Evolutionary conservation across 1,140 invertebrate genomes (phyloP), one percentile per base, ranked within the genome.

Genomic region (Drosophila repletoides): DNA sequence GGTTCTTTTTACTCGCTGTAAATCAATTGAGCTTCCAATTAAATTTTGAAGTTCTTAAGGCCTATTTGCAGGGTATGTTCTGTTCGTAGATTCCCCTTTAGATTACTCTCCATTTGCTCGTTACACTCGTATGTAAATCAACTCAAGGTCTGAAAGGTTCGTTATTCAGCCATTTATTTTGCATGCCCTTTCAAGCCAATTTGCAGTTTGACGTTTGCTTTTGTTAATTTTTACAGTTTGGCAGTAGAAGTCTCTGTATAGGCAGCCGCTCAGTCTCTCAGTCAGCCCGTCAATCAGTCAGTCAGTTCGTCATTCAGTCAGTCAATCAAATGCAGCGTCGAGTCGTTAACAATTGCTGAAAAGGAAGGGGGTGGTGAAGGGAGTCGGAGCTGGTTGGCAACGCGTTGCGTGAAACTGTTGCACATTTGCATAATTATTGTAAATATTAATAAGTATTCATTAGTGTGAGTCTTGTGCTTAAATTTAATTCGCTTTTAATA

Each of bases 391-490:
- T 66, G 43, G 46, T 26, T 61, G 29, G 49, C 51, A 49, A 64
- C 49, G 46, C 53, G 52, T 67, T 67, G 59, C 67, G 31, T 60
- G 68, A 80, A 86, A 72, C 59, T 46, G 71, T 65, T 76, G 71
- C 67, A 80, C 56, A 79, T 86, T 86, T 87, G 76, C 80, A 86
- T 86, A 86, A 86, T 86, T 76, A 73, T 87, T 60, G 64, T 73
- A 86, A 86, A 86, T 86, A 86, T 72, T 64, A 76, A 80, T 80
- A 86, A 55, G 73, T 86, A 86, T 86, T 86, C 80, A 86, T 76
- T 80, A 84, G 75, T 80, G 71, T 63, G 61, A 72, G 73, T 45
- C 58, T 55, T 66, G 45, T 58, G 71, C 71, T 84, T 75, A 75
- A 86, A 69, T 68, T 84, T 86, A 86, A 84, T 84, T 80, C 26